phyloP scores from a whole-genome alignment of 2,113 vertebrate genomes.

The Hemicordylus capensis region DNA sequence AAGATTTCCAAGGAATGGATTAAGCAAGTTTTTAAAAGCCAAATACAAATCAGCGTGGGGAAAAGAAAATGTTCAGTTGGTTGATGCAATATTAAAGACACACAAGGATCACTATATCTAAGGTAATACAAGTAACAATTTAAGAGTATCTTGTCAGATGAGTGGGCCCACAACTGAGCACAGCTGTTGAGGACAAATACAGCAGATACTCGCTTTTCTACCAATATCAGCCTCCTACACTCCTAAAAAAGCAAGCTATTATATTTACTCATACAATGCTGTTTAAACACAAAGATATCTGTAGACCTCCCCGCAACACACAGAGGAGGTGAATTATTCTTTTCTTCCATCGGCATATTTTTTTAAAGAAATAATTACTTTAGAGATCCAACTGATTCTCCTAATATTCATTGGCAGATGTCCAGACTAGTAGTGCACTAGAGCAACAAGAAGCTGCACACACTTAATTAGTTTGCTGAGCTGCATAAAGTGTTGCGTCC shows the following conservation, averaged over 20 bases:
- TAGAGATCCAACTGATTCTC: background rate
- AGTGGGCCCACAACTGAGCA: background rate
- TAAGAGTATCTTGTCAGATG: slow-evolving; percentile 20
- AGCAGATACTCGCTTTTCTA: background rate
- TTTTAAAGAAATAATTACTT: background rate
- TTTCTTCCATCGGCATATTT: too few species aligned
- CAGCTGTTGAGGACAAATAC: background rate
- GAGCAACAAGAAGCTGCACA: too few species aligned
- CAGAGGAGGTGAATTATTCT: background rate
- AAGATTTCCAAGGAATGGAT: background rate
- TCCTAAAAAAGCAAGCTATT: background rate
- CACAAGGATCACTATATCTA: slow-evolving; percentile 12
- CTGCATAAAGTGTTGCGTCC: too few species aligned
- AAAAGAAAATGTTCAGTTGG: background rate
- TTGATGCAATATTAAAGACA: background rate
- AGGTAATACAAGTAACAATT: slow-evolving; percentile 11
- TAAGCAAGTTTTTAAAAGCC: background rate
- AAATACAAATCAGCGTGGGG: background rate
- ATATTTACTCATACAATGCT: background rate
- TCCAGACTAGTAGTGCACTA: too few species aligned
- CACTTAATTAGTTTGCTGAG: too few species aligned
- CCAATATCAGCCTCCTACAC: background rate
- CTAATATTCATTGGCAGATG: background rate
- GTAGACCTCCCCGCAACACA: too few species aligned
- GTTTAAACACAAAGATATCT: background rate